Conservation (phyloP, 2,888 invertebrate genomes). For the Phrixothrix hirtus region DNA sequence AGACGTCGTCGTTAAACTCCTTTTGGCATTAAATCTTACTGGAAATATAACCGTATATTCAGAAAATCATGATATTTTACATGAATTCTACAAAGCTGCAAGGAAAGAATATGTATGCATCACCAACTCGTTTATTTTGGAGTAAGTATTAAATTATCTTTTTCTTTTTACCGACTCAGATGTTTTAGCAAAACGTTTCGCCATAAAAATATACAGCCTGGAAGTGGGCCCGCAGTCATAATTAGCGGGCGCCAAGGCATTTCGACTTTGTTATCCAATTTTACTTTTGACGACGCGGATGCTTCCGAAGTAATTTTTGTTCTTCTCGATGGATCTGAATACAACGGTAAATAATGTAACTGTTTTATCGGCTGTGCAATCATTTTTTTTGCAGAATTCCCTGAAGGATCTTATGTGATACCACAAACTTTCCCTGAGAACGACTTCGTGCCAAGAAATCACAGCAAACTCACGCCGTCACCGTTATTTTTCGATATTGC, state of each 20-base stretch:
- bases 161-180: neutral
- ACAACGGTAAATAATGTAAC: constrained; percentile 9
- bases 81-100: constrained; percentile 47
- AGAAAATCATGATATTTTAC: constrained; percentile 41
- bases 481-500: constrained; percentile 51
- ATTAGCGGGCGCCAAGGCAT: constrained; percentile 39
- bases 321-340: constrained; percentile 24
- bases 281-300: constrained; percentile 2
- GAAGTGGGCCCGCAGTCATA: constrained; percentile 39
- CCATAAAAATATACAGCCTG: constrained; percentile 7
- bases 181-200: constrained; percentile 4
- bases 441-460: no score
- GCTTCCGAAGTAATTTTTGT: constrained; percentile 24
- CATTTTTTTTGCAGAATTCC: constrained; percentile 43
- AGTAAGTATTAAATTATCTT: constrained; percentile 47
- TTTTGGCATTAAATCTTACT: constrained; percentile 44
- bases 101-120: constrained; percentile 48
- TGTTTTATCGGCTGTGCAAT: neutral
- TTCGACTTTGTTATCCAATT: constrained; percentile 19
- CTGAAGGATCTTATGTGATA: constrained; percentile 47
- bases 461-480: constrained; percentile 44
- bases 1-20: constrained; percentile 43
- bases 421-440: constrained; percentile 40
- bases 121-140: constrained; percentile 41
- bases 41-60: constrained; percentile 49